These are phyloP conservation scores for Poeciliopsis infans DNA, from an alignment of 2,797 vertebrate species.

Conservation along the genomic window DNA sequence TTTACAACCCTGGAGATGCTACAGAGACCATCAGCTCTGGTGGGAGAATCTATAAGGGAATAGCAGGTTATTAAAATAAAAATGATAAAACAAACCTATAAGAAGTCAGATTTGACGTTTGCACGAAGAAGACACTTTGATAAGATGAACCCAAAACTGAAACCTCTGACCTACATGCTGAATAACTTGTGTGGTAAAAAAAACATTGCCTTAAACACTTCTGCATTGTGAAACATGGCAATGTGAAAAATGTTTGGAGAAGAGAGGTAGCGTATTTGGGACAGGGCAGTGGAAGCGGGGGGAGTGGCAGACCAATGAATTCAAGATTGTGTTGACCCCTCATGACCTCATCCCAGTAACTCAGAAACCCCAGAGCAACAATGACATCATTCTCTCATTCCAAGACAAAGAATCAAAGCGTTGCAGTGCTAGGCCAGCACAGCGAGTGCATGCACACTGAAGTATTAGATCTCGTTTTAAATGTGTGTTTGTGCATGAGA, in stretches of 20 bases:
- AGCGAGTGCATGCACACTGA: slow-evolving; percentile 35
- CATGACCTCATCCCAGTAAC: slow-evolving; percentile 72
- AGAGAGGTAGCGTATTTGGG: slow-evolving; percentile 64
- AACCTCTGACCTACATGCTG: background rate
- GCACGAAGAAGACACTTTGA: background rate
- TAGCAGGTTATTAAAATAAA: background rate
- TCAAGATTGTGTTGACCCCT: slow-evolving; percentile 70
- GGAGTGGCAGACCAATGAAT: slow-evolving; percentile 51
- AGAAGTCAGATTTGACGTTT: background rate
- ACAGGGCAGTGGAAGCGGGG: slow-evolving; percentile 30
- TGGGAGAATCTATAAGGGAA: background rate
- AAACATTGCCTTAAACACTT: background rate
- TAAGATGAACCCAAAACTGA: background rate
- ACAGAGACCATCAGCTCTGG: background rate
- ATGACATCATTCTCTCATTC: slow-evolving; percentile 77
- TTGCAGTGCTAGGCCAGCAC: slow-evolving; percentile 51
- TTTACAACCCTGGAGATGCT: background rate
- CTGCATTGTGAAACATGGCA: background rate
- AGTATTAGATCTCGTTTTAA: slow-evolving; percentile 59
- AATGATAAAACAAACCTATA: background rate
- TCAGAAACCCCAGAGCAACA: slow-evolving; percentile 71
- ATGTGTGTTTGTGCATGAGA: slow-evolving; percentile 60
- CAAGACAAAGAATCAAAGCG: slow-evolving; percentile 71
- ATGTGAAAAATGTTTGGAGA: slow-evolving; percentile 56
- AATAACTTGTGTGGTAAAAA: background rate